Evolutionary conservation across 2,888 invertebrate species (phyloP), one percentile per base, ranked within the genome.

Genomic region (Fragum sueziense): DNA sequence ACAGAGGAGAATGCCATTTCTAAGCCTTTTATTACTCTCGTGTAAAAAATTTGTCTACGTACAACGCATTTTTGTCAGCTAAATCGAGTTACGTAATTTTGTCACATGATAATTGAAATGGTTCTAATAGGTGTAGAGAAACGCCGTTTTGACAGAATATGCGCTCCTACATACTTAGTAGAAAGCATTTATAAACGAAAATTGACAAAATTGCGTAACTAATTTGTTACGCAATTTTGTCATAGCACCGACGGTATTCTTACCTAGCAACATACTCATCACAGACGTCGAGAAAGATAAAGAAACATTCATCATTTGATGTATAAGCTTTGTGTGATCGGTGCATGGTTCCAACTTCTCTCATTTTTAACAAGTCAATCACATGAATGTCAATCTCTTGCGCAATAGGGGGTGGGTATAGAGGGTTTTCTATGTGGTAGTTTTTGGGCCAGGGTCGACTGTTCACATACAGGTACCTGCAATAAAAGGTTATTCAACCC

Each of bases 381-480:
- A 97, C 97, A 89, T 97, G 97, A 85, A 97, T 96, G 90, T 97
- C 97, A 70, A 97, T 97, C 94, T 97, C 96, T 93, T 96, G 96
- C 17, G 97, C 97, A 86, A 97, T 96, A 0, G 97, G 97, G 0
- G 97, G 97, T 17, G 97, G 97, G 90, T 96, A 95, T 69, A 97
- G 92, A 0, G 97, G 96, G 93, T 96, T 96, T 20, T 95, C 95
- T 84, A 97, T 96, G 33, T 94, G 94, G 90, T 96, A 96, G 73
- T 95, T 95, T 88, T 95, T 94, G 0, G 97, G 97, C 97, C 97
- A 97, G 0, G 97, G 96, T 65, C 97, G 95, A 84, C 96, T 96
- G 92, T 97, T 97, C 0, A 97, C 97, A 92, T 97, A 97, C 17
- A 97, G 93, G 92, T 96, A 97, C 89, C 94, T 94, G 86, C 0